phyloP scores from a whole-genome alignment of 2,797 vertebrate genomes.

The Iguana delicatissima region DNA sequence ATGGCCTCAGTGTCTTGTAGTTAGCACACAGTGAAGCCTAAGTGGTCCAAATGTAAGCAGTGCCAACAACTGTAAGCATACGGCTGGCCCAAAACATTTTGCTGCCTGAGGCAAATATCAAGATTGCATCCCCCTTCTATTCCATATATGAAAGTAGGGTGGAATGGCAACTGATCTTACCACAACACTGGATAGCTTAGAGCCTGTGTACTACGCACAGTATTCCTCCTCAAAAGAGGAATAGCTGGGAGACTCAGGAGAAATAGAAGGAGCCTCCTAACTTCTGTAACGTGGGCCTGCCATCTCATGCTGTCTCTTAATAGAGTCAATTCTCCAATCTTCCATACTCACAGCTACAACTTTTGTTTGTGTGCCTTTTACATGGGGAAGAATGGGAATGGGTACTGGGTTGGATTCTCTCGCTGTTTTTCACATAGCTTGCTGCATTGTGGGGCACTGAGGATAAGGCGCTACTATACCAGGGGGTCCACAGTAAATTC shows the following conservation, averaged over 20 bases:
- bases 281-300: neutral
- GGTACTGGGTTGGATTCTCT: neutral
- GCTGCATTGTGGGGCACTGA: neutral
- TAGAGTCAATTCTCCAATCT: neutral
- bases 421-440: neutral
- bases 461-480: neutral
- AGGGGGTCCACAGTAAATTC: neutral
- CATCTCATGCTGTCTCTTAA: neutral
- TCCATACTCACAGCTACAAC: neutral
- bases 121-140: neutral
- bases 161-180: neutral
- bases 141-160: neutral
- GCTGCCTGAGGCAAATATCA: neutral
- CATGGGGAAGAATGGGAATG: neutral
- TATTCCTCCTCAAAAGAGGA: neutral
- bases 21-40: neutral
- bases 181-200: neutral
- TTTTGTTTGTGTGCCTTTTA: neutral
- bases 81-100: neutral
- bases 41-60: neutral
- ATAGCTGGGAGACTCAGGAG: neutral
- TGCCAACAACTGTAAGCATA: neutral
- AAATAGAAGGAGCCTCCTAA: neutral
- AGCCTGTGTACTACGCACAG: neutral
- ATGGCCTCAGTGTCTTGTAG: neutral